Percentiles rank a stretch among this genome's conserved stretches.
These are phyloP conservation scores for Drosophila limbata DNA, from an alignment of 2,888 invertebrate genomes.

Conservation along the genomic window DNA sequence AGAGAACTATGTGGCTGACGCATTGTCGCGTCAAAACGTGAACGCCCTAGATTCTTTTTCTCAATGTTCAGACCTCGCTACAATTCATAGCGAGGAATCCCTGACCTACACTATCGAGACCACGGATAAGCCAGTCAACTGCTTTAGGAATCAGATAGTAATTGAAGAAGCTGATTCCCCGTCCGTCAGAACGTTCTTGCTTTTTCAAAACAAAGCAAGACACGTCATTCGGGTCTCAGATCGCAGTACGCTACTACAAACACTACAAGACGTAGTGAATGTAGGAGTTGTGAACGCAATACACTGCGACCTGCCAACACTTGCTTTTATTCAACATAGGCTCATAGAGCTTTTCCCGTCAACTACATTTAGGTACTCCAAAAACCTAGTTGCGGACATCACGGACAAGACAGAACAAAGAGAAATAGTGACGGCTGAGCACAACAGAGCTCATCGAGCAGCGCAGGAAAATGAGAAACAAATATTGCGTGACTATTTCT, in stretches of 20 bases:
- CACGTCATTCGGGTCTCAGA: conserved; percentile 33
- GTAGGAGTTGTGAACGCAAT: conserved; percentile 2
- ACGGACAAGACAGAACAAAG: conserved; percentile 1
- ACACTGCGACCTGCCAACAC: conserved; percentile 9
- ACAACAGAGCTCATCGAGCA: conserved; percentile 2
- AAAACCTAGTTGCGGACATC: conserved; percentile 1
- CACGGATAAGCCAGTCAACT: conserved; percentile 51
- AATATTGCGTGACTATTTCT: too few relatives aligned
- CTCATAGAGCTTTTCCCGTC: conserved; percentile 1
- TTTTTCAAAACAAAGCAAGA: conserved; percentile 40
- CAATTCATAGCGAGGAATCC: conserved; percentile 41
- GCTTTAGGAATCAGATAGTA: conserved; percentile 53
- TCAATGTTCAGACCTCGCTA: conserved; percentile 16
- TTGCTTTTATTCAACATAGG: conserved; percentile 8
- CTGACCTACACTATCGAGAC: conserved; percentile 48
- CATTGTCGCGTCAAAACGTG: conserved; percentile 20
- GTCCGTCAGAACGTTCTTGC: conserved; percentile 13
- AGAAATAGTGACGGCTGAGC: conserved; percentile 8
- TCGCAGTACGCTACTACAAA: conserved; percentile 5
- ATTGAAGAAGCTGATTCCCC: conserved; percentile 33
- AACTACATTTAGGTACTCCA: conserved; percentile 11
- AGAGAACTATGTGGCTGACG: conserved; percentile 25
- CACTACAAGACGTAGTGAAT: conserved; percentile 2
- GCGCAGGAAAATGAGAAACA: conserved; percentile 16
- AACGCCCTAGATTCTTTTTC: conserved; percentile 8